These are phyloP conservation scores for Athalia rosae DNA, from an alignment of 2,888 invertebrate species.

Conservation along the genomic window DNA sequence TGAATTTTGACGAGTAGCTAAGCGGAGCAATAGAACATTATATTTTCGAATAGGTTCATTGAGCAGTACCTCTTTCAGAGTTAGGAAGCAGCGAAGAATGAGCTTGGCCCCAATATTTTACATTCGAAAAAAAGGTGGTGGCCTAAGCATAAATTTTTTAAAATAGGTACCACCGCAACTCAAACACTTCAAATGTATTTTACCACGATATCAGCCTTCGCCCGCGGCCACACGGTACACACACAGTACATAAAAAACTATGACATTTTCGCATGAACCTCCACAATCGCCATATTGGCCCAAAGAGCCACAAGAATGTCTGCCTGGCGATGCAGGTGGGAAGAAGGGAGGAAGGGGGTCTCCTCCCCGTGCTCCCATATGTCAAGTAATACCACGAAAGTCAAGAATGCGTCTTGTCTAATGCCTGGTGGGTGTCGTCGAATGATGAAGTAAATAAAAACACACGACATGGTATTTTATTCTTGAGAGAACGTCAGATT, in stretches of 20 bases:
- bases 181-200: slow-evolving; percentile 34
- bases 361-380: slow-evolving; percentile 10
- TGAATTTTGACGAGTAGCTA: background rate
- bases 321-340: slow-evolving; percentile 26
- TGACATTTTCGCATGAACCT: slow-evolving; percentile 47
- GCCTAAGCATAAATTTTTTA: slow-evolving; percentile 2
- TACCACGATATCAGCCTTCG: slow-evolving; percentile 41
- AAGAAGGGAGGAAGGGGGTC: background rate
- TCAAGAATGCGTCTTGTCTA: slow-evolving; percentile 30
- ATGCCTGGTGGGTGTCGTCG: slow-evolving; percentile 12
- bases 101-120: slow-evolving; percentile 40
- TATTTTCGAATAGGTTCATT: slow-evolving; percentile 17
- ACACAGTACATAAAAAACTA: slow-evolving; percentile 45
- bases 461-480: background rate
- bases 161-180: slow-evolving; percentile 7
- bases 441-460: background rate
- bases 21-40: background rate
- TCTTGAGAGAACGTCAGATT: background rate
- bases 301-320: slow-evolving; percentile 48
- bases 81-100: slow-evolving; percentile 14
- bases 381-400: slow-evolving; percentile 42
- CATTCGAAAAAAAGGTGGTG: background rate
- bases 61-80: slow-evolving; percentile 8
- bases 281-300: slow-evolving; percentile 47
- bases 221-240: slow-evolving; percentile 48